Base-by-base conservation (phyloP, 1,140 invertebrate genomes). In the Galendromus occidentalis region DNA sequence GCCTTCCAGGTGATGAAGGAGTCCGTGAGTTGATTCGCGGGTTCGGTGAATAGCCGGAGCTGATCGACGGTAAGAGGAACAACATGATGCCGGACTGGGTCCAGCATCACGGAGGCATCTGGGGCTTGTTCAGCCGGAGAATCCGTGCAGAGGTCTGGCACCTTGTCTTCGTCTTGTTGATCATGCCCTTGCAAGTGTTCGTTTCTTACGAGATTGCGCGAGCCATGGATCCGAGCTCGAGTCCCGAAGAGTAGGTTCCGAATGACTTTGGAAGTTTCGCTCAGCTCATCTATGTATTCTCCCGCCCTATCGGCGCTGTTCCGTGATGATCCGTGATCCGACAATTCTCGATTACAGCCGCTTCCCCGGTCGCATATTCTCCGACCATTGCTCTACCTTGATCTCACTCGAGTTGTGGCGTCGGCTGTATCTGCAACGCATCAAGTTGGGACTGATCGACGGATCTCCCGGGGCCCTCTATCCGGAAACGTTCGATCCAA, bases 401-500 rank as follows among this genome's bases (percentile, higher is more conserved):
- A 25, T 59, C 33, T 59, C 51, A 22, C 22, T 59, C 14, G 51
- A 59, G 51, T 33, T 59, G 17, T 59, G 51, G 51, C 51, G 51
- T 59, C 51, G 25, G 51, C 51, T 59, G 22, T 25, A 59, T 22
- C 25, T 59, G 14, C 51, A 59, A 22, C 51, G 51, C 14, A 22
- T 59, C 25, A 25, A 33, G 22, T 20, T 59, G 12, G 51, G 51
- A 1, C 12, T 59, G 14, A 17, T 59, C 14, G 51, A 59, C 22
- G 51, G 25, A 25, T 59, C 51, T 17, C 51, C 51, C 17, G 25
- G 51, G n/a, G 33, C 25, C 17, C 51, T 59, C 22, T 59, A 59
- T 25, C 51, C 51, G 12, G 51, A 59, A 25, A 18, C 22, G 14
- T 33, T 22, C 69, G 70, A 42, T 71, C 71, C 68, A 7, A 66